Evolutionary conservation across 92 coral and sea anemone species (phyloP).

Genomic region (Pocillopora grandis): DNA sequence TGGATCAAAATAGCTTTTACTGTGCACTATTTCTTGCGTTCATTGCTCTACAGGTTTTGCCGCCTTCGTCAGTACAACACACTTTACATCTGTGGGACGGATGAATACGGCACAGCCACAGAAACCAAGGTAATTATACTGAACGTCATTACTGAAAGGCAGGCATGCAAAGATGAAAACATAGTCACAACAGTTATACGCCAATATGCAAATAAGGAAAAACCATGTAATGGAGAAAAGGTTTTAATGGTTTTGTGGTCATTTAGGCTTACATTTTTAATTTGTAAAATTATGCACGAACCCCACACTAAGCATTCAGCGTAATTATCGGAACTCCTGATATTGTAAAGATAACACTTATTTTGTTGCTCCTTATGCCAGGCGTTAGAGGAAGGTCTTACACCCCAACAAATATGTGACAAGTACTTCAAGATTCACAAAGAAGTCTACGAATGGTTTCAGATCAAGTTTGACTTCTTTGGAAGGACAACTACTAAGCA

Average conservation of each 20-base stretch:
- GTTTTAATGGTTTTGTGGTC: too few species aligned
- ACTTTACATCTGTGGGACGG: slow-evolving; percentile 96
- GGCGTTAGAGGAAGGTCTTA: slow-evolving; percentile 97
- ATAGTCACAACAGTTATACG: too few species aligned
- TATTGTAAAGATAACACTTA: too few species aligned
- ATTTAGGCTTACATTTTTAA: too few species aligned
- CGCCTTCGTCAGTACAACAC: slow-evolving; percentile 91
- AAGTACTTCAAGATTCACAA: slow-evolving; percentile 91
- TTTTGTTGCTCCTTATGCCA: slow-evolving; percentile 15
- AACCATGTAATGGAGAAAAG: too few species aligned
- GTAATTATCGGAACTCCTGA: too few species aligned
- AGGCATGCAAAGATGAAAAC: too few species aligned
- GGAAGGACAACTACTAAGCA: slow-evolving; percentile 93
- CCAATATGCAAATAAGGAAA: too few species aligned
- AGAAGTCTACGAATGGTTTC: slow-evolving; percentile 96
- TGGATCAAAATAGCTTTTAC: background rate
- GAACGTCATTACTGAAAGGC: background rate
- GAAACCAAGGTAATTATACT: slow-evolving; percentile 82
- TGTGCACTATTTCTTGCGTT: background rate
- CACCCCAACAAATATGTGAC: slow-evolving; percentile 94
- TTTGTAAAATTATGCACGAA: too few species aligned
- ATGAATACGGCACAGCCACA: slow-evolving; percentile 99
- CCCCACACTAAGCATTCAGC: too few species aligned
- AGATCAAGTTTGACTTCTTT: slow-evolving; percentile 87
- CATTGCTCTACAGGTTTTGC: slow-evolving; percentile 71